These are phyloP conservation scores for human (Homo sapiens) DNA, from an alignment of 2,113 vertebrate species.

Conservation along the genomic window DNA sequence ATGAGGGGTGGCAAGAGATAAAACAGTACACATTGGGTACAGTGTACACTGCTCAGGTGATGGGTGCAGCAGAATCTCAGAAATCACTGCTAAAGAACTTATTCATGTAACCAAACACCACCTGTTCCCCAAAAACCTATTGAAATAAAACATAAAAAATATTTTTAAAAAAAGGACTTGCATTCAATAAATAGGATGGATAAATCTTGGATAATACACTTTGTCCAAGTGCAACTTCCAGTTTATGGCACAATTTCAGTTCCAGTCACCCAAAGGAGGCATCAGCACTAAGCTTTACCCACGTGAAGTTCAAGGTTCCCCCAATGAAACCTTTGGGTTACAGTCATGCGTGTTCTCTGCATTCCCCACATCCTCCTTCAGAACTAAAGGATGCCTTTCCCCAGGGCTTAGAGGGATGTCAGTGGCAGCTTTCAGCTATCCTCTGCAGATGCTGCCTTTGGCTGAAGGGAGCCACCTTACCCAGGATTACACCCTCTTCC, in stretches of 20 bases:
- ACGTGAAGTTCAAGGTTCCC: not conserved
- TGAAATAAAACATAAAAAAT: too few relatives aligned
- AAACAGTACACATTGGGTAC: too few relatives aligned
- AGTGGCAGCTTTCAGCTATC: not conserved
- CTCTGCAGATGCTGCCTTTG: not conserved
- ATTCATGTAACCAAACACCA: too few relatives aligned
- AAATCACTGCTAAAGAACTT: too few relatives aligned
- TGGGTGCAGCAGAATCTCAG: too few relatives aligned
- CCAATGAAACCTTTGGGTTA: not conserved
- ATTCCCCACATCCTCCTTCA: not conserved
- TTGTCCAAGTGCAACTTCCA: not conserved
- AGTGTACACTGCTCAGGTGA: too few relatives aligned
- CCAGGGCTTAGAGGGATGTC: too few relatives aligned
- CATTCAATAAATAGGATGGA: too few relatives aligned
- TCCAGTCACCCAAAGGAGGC: not conserved
- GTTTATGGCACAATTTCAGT: not conserved
- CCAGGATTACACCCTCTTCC: not conserved
- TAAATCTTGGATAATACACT: rapidly evolving
- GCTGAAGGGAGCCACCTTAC: not conserved
- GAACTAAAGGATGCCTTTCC: not conserved
- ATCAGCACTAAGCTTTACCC: not conserved
- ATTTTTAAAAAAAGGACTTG: rapidly evolving
- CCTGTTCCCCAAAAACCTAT: too few relatives aligned
- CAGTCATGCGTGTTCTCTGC: not conserved
- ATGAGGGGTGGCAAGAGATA: too few relatives aligned